Conservation (phyloP, 92 coral and sea anemone species). For the Galaxea fascicularis region DNA sequence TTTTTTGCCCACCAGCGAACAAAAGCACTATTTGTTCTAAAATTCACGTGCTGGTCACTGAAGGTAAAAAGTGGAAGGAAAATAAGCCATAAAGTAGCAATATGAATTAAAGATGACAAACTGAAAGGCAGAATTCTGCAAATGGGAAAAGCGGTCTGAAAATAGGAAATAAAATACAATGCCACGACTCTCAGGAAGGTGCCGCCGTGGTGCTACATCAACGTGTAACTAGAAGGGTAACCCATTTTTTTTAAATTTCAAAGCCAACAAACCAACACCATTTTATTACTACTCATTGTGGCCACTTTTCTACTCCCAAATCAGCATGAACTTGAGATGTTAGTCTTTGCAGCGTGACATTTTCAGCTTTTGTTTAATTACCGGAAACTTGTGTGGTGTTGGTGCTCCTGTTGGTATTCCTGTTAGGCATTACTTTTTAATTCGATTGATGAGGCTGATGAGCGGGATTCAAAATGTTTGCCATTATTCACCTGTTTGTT, state of each 20-base stretch:
- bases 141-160: conserved; percentile 10
- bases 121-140: neutral
- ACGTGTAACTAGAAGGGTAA: conserved; percentile 3
- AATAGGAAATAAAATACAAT: conserved; percentile 4
- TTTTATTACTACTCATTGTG: conserved; percentile 17
- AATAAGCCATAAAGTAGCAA: conserved; percentile 4
- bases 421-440: neutral
- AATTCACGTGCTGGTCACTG: neutral
- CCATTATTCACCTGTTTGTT: conserved; percentile 15
- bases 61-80: conserved; percentile 1
- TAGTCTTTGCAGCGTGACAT: neutral
- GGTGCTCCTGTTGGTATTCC: neutral
- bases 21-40: neutral
- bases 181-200: neutral
- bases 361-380: too few relatives aligned
- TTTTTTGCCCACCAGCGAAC: neutral
- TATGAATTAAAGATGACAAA: conserved; percentile 16
- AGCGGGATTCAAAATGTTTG: conserved; percentile 12
- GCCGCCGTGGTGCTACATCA: too few relatives aligned
- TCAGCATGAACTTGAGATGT: conserved; percentile 6
- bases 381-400: too few relatives aligned
- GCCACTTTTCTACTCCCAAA: conserved; percentile 13
- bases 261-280: neutral
- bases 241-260: neutral
- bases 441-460: conserved; percentile 13